Conservation (phyloP, 1,140 invertebrate genomes). For the Bombus balteatus region DNA sequence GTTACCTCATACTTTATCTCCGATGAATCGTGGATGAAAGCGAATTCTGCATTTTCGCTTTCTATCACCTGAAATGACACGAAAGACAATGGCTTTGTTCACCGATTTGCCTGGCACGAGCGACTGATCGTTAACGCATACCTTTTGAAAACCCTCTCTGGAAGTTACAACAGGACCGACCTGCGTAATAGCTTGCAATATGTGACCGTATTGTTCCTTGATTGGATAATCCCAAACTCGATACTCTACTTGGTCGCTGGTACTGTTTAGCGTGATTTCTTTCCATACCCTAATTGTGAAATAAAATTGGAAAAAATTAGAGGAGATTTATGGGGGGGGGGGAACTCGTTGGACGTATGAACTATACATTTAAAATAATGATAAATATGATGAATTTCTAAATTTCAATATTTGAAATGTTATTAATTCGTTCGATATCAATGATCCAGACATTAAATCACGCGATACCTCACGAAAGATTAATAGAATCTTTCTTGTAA, state of each 20-base stretch:
- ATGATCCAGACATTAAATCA: too few relatives aligned
- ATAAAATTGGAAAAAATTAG: not conserved
- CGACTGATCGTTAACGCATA: conserved; percentile 52
- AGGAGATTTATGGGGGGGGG: not conserved
- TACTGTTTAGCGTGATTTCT: conserved; percentile 92
- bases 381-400: not conserved
- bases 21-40: conserved; percentile 94
- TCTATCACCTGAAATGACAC: conserved; percentile 85
- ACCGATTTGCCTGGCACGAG: not conserved
- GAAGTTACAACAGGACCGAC: conserved; percentile 87
- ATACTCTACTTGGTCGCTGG: conserved; percentile 89
- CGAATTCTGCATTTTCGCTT: conserved; percentile 91
- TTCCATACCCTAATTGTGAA: conserved; percentile 90
- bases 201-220: conserved; percentile 94
- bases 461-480: too few relatives aligned
- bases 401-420: not conserved
- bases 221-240: conserved; percentile 97
- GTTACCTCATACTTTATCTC: conserved; percentile 93
- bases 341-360: not conserved
- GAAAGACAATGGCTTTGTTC: not conserved
- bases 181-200: conserved; percentile 91
- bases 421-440: too few relatives aligned
- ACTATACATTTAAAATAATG: too few relatives aligned
- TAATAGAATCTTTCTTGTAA: too few relatives aligned
- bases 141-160: conserved; percentile 89